Conservation (phyloP, 2,113 vertebrate species). For the Euleptes europaea region DNA sequence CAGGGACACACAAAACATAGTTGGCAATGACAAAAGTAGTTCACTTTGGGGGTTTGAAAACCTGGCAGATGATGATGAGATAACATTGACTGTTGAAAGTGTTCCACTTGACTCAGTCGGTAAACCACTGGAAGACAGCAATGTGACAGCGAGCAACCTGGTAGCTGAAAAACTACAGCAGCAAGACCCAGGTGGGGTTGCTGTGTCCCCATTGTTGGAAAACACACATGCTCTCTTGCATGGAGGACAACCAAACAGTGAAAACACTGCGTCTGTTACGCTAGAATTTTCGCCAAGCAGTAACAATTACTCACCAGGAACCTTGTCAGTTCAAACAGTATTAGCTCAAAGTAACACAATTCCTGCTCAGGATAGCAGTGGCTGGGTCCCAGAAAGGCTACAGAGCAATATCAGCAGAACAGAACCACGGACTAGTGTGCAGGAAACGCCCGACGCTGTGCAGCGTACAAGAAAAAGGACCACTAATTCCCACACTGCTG, state of each 20-base stretch:
- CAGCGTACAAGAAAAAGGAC: conserved; percentile 34
- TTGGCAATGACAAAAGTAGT: conserved; percentile 15
- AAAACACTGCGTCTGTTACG: not conserved
- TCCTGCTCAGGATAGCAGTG: conserved; percentile 1
- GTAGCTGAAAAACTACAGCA: not conserved
- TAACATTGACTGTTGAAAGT: conserved; percentile 80
- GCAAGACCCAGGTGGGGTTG: not conserved
- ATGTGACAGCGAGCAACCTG: conserved; percentile 16
- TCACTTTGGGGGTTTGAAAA: conserved; percentile 71
- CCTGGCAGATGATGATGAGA: conserved; percentile 66
- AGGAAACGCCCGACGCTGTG: conserved; percentile 20
- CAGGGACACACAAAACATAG: conserved; percentile 17
- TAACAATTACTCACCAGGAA: not conserved
- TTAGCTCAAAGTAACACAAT: not conserved
- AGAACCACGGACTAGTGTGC: not conserved
- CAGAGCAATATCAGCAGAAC: conserved; percentile 10
- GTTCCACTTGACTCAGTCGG: conserved; percentile 53
- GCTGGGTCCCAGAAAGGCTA: conserved; percentile 32
- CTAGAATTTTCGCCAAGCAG: not conserved
- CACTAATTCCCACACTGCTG: conserved; percentile 18
- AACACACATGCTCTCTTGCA: conserved; percentile 2
- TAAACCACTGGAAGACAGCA: conserved; percentile 7
- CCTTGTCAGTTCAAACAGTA: not conserved
- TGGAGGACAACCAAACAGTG: not conserved
- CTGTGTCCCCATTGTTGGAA: conserved; percentile 8